Evolutionary conservation across 2,888 invertebrate genomes (phyloP).

Genomic region (Trimorus sp.): DNA sequence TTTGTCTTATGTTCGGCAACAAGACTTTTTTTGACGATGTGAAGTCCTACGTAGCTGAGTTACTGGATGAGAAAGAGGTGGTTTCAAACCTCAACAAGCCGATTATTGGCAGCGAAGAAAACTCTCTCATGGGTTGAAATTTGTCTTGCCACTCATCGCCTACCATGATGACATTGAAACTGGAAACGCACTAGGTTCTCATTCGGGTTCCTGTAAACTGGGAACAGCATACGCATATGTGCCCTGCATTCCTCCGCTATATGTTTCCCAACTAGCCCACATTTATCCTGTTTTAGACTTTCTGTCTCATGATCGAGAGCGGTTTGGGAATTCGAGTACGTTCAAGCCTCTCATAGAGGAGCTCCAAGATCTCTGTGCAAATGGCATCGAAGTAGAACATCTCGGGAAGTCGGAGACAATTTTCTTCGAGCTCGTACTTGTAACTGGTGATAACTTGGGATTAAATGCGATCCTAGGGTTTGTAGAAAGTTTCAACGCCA

Average conservation of each 20-base stretch:
- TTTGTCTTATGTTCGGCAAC: constrained; percentile 22
- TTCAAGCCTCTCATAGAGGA: too few relatives aligned
- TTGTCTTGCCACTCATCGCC: constrained; percentile 19
- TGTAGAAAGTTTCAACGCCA: too few relatives aligned
- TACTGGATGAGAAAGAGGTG: constrained; percentile 17
- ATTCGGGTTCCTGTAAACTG: constrained; percentile 8
- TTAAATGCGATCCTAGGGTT: too few relatives aligned
- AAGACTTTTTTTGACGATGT: constrained; percentile 18
- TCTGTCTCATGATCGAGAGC: not conserved
- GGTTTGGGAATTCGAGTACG: not conserved
- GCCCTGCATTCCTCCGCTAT: constrained; percentile 3
- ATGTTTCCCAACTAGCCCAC: constrained; percentile 1
- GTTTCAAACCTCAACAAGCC: constrained; percentile 25
- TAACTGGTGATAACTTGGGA: too few relatives aligned
- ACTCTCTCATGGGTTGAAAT: constrained; percentile 9
- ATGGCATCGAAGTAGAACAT: too few relatives aligned
- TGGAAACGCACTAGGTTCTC: constrained; percentile 18
- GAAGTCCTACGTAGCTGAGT: constrained; percentile 18
- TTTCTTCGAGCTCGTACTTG: too few relatives aligned
- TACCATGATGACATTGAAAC: too few relatives aligned
- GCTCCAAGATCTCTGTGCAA: too few relatives aligned
- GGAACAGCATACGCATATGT: constrained; percentile 14
- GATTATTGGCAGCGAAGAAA: constrained; percentile 29
- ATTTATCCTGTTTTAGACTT: not conserved
- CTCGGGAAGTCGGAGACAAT: too few relatives aligned